Conservation (phyloP, 64 coral and sea anemone species). For the Porites lutea region DNA sequence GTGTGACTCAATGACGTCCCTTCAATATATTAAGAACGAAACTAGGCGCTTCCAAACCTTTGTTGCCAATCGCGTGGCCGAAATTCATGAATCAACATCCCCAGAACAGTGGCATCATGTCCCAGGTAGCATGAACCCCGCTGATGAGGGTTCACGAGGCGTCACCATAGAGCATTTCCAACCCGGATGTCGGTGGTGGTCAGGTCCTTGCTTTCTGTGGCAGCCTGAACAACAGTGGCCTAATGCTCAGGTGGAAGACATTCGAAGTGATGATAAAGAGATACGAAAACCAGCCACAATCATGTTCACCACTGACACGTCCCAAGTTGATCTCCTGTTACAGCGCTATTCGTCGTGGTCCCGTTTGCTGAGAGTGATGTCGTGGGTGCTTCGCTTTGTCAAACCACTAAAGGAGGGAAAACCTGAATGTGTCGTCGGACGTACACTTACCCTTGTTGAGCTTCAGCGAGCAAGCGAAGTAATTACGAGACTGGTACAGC, state of each 20-base stretch:
- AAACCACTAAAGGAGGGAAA: not conserved
- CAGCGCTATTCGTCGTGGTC: constrained; percentile 15
- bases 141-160: constrained; percentile 31
- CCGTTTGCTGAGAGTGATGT: constrained; percentile 15
- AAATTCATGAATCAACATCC: constrained; percentile 16
- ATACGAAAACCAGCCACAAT: not conserved
- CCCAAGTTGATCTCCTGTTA: not conserved
- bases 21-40: constrained; percentile 49
- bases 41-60: constrained; percentile 45
- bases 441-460: not conserved
- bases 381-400: constrained; percentile 31
- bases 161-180: not conserved
- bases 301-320: not conserved
- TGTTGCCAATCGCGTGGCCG: constrained; percentile 18
- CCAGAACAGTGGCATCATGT: constrained; percentile 52
- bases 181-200: too few relatives aligned
- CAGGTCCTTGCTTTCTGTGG: constrained; percentile 43
- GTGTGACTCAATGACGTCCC: constrained; percentile 30
- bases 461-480: not conserved
- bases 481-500: too few relatives aligned
- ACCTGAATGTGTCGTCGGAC: not conserved
- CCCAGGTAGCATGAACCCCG: not conserved
- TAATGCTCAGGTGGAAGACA: not conserved
- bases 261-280: constrained; percentile 29
- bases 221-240: constrained; percentile 39